Percentiles rank a stretch among this genome's conserved stretches.
These are phyloP conservation scores for Otus scops DNA, from an alignment of 2,797 vertebrate species.

Conservation along the genomic window DNA sequence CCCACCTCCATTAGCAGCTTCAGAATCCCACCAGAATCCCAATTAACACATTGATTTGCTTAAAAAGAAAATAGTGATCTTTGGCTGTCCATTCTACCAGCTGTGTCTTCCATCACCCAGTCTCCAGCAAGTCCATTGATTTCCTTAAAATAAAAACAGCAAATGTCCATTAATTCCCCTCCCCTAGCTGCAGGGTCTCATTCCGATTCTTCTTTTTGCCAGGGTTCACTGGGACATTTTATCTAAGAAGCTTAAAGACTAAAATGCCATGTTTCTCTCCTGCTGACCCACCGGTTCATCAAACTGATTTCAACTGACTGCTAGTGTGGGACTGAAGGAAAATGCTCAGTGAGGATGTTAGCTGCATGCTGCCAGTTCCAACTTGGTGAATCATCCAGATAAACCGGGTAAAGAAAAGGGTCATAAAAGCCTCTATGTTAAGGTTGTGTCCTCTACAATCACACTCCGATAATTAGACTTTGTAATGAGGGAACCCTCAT, in stretches of 20 bases:
- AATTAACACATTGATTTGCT: conserved; percentile 67
- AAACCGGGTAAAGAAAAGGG: conserved; percentile 15
- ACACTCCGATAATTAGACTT: conserved; percentile 51
- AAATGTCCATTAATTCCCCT: conserved; percentile 29
- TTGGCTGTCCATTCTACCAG: conserved; percentile 44
- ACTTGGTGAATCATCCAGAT: conserved; percentile 14
- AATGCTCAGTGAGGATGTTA: conserved; percentile 24
- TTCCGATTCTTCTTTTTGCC: not conserved
- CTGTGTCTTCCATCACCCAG: conserved; percentile 48
- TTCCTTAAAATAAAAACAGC: conserved; percentile 31
- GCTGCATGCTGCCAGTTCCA: not conserved
- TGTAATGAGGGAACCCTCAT: conserved; percentile 57
- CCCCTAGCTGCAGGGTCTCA: not conserved
- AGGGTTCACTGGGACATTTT: not conserved
- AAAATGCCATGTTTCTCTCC: not conserved
- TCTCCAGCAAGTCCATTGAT: conserved; percentile 54
- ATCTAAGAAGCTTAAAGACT: conserved; percentile 12
- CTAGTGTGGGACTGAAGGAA: conserved; percentile 5
- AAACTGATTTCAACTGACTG: conserved; percentile 60
- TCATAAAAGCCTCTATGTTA: conserved; percentile 16
- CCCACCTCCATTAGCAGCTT: conserved; percentile 51
- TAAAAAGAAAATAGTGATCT: conserved; percentile 65
- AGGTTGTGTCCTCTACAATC: conserved; percentile 47
- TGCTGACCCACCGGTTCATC: conserved; percentile 48
- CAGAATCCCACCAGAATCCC: conserved; percentile 61